phyloP scores from a whole-genome alignment of 1,140 invertebrate genomes.

The Hermatobates lingyangjiaoensis region DNA sequence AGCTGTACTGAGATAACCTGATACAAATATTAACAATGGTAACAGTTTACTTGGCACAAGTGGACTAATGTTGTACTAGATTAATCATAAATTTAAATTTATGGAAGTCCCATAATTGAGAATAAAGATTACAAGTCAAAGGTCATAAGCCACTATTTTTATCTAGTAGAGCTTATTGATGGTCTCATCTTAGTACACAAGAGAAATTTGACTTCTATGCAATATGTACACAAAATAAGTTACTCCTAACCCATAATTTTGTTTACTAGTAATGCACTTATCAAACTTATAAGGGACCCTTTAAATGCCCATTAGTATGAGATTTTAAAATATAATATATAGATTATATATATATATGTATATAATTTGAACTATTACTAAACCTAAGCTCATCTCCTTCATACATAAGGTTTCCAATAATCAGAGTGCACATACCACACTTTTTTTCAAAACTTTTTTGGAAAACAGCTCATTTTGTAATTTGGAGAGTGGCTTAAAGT shows the following conservation, averaged over 20 bases:
- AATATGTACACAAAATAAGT: neutral
- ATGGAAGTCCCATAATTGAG: neutral
- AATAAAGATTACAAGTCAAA: neutral
- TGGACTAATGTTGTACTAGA: neutral
- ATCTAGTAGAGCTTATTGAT: neutral
- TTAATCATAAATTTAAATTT: neutral
- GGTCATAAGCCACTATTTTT: neutral
- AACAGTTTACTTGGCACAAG: slow-evolving; percentile 1
- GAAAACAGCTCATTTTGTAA: too few relatives aligned
- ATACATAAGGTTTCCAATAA: too few relatives aligned
- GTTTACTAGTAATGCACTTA: neutral
- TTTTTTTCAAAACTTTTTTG: too few relatives aligned
- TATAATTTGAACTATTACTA: too few relatives aligned
- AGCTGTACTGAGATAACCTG: neutral
- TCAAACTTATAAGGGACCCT: too few relatives aligned
- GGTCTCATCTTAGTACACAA: neutral
- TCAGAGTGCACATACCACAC: too few relatives aligned
- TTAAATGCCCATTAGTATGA: too few relatives aligned
- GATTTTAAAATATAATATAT: too few relatives aligned
- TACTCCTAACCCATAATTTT: neutral
- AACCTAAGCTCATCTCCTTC: too few relatives aligned
- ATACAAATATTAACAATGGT: neutral
- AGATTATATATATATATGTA: too few relatives aligned
- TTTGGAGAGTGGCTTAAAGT: too few relatives aligned
- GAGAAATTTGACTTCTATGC: neutral